Evolutionary conservation across 2,888 invertebrate genomes (phyloP).

Genomic region (Macaria liturata): DNA sequence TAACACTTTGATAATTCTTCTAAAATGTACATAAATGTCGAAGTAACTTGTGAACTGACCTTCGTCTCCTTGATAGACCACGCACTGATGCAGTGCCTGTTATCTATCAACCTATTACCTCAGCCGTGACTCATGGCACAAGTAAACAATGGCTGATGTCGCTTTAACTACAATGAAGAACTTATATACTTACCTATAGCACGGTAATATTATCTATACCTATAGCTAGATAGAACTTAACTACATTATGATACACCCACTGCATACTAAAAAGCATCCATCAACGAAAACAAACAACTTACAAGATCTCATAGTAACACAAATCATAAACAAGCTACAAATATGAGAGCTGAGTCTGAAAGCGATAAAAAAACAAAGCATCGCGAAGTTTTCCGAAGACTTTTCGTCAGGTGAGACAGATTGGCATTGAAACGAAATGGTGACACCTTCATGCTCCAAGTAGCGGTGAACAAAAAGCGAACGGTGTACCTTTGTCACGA

Average conservation of each 20-base stretch:
- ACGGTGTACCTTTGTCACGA: not conserved
- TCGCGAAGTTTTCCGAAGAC: not conserved
- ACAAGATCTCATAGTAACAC: not conserved
- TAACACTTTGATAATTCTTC: too few relatives aligned
- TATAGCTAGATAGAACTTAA: too few relatives aligned
- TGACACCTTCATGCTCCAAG: conserved; percentile 8
- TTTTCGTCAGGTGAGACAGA: conserved; percentile 7
- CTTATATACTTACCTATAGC: too few relatives aligned
- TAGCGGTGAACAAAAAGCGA: conserved; percentile 10
- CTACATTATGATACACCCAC: too few relatives aligned
- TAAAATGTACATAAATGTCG: too few relatives aligned
- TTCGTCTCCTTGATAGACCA: too few relatives aligned
- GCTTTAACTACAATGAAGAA: not conserved
- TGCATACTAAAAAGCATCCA: not conserved
- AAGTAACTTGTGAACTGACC: too few relatives aligned
- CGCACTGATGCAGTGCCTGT: conserved; percentile 6
- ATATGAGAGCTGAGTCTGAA: not conserved
- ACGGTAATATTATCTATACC: too few relatives aligned
- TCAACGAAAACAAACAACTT: conserved; percentile 1
- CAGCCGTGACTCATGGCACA: not conserved
- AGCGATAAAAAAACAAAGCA: not conserved
- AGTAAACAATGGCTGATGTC: conserved; percentile 4
- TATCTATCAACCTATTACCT: conserved; percentile 8
- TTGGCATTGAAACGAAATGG: conserved; percentile 1
- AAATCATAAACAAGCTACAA: not conserved